Conservation (phyloP, 2,888 invertebrate species). For the Coelinius sp. region DNA sequence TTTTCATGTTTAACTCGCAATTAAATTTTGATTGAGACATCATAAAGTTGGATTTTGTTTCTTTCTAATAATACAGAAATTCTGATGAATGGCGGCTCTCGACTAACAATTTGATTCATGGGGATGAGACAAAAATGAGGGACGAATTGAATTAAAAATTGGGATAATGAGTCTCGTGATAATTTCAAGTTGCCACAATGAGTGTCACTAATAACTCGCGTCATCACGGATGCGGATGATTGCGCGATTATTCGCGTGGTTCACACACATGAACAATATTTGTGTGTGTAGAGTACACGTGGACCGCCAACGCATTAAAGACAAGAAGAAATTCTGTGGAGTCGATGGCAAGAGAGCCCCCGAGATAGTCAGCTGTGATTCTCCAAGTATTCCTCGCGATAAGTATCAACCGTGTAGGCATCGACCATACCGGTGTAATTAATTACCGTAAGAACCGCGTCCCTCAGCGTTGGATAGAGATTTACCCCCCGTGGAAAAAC, state of each 20-base stretch:
- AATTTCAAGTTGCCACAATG: slow-evolving; percentile 17
- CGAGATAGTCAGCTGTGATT: slow-evolving; percentile 23
- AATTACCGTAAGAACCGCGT: slow-evolving; percentile 60
- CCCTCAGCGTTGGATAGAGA: slow-evolving; percentile 52
- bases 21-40: background rate
- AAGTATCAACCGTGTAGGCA: slow-evolving; percentile 62
- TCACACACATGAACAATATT: background rate
- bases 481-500: slow-evolving; percentile 62
- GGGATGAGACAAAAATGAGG: background rate
- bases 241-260: slow-evolving; percentile 6
- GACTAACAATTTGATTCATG: background rate
- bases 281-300: slow-evolving; percentile 13
- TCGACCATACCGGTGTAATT: slow-evolving; percentile 62
- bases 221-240: slow-evolving; percentile 19
- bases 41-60: background rate
- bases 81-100: too few relatives aligned
- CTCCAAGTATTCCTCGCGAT: slow-evolving; percentile 44
- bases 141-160: slow-evolving; percentile 5
- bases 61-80: slow-evolving; percentile 48
- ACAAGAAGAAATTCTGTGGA: background rate
- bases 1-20: background rate
- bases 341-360: slow-evolving; percentile 19
- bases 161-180: slow-evolving; percentile 7
- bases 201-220: slow-evolving; percentile 16
- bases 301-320: background rate